phyloP scores from a whole-genome alignment of 2,888 invertebrate genomes.

The Eurois occulta region DNA sequence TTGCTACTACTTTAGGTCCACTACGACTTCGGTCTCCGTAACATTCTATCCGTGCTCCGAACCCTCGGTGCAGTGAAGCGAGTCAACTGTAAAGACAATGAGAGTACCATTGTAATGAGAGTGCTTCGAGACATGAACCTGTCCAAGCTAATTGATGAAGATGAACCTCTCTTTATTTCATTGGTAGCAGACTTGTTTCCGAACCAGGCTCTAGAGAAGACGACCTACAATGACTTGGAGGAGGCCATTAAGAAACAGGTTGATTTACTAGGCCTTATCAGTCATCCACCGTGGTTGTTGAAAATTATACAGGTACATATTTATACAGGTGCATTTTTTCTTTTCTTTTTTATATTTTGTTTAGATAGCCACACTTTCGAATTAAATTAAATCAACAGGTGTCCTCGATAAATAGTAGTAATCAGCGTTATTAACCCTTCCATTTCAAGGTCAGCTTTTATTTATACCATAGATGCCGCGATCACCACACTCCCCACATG shows the following conservation, averaged over 20 bases:
- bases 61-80: conserved; percentile 98
- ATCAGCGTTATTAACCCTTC: background rate
- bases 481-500: background rate
- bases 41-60: conserved; percentile 98
- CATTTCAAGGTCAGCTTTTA: no score
- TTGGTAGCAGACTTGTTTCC: conserved; percentile 98
- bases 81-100: conserved; percentile 97
- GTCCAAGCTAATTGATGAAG: conserved; percentile 98
- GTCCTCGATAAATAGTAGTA: background rate
- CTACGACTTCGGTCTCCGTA: conserved; percentile 98
- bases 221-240: conserved; percentile 96
- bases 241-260: conserved; percentile 96
- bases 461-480: background rate
- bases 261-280: conserved; percentile 94
- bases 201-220: conserved; percentile 98
- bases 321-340: no score
- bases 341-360: no score
- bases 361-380: no score
- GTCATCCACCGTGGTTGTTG: conserved; percentile 98
- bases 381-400: background rate
- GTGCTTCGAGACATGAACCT: conserved; percentile 99
- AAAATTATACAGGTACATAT: conserved; percentile 97
- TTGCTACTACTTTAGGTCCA: conserved; percentile 92
- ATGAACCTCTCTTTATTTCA: conserved; percentile 99
- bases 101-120: conserved; percentile 99